Conservation (phyloP, 2,113 vertebrate species). For the Leptodactylus fuscus region DNA sequence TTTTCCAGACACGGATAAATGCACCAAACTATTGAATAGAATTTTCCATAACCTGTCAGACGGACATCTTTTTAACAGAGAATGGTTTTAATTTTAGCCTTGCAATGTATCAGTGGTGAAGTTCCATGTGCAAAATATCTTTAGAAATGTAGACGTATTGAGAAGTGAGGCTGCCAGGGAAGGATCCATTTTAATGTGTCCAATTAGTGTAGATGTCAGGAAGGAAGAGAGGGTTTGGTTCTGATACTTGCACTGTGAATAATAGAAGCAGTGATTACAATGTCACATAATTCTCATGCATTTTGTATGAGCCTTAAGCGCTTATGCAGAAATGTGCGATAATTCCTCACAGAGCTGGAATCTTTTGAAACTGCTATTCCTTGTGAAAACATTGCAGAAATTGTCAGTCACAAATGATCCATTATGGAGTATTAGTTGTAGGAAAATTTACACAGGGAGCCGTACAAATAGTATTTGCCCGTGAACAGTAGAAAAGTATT, state of each 20-base stretch:
- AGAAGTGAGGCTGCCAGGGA: background rate
- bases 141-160: background rate
- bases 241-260: background rate
- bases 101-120: background rate
- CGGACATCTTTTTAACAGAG: no score
- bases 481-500: background rate
- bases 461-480: background rate
- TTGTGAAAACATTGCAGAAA: background rate
- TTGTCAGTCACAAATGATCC: background rate
- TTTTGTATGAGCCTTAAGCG: background rate
- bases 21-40: no score
- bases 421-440: background rate
- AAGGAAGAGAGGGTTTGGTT: background rate
- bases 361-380: slow-evolving; percentile 3
- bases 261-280: background rate
- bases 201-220: slow-evolving; percentile 4
- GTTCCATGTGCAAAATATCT: background rate
- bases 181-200: background rate
- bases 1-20: background rate
- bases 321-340: background rate
- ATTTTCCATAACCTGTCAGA: no score
- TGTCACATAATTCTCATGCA: background rate
- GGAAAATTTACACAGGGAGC: background rate
- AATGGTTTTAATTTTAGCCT: background rate
- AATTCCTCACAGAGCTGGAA: background rate